Percentiles rank a stretch among this genome's conserved stretches.
Evolutionary conservation across 2,888 invertebrate species (phyloP).

Genomic region (Drosophila mulleri): DNA sequence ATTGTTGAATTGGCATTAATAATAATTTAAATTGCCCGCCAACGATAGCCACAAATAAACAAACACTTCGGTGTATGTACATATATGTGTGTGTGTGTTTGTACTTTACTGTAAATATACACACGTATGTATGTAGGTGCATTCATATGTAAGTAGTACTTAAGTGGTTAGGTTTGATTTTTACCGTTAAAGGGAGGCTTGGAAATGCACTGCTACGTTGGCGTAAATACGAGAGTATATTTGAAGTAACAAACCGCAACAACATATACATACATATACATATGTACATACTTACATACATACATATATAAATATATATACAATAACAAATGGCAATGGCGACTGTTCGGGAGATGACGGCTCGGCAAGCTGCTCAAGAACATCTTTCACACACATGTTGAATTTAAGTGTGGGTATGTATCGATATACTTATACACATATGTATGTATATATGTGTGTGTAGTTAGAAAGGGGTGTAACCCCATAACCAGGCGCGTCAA

Average conservation of each 20-base stretch:
- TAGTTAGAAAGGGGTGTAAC: slow-evolving; percentile 10
- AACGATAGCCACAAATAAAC: slow-evolving; percentile 52
- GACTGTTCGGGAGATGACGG: slow-evolving; percentile 42
- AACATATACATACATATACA: not conserved
- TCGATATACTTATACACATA: not conserved
- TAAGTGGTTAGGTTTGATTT: slow-evolving; percentile 59
- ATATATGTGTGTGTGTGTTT: not conserved
- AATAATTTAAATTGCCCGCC: slow-evolving; percentile 61
- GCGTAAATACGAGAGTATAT: slow-evolving; percentile 27
- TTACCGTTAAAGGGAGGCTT: slow-evolving; percentile 10
- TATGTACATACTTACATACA: not conserved
- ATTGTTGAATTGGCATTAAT: slow-evolving; percentile 72
- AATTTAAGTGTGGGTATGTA: slow-evolving; percentile 9
- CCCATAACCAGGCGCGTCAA: slow-evolving; percentile 54
- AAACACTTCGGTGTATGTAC: slow-evolving; percentile 20
- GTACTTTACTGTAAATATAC: slow-evolving; percentile 16
- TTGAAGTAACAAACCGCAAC: slow-evolving; percentile 51
- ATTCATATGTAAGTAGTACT: slow-evolving; percentile 25
- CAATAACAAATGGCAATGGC: slow-evolving; percentile 45
- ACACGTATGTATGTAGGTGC: not conserved
- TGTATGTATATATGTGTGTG: no score
- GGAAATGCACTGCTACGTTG: slow-evolving; percentile 40
- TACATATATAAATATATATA: slow-evolving; percentile 2
- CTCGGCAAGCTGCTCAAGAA: slow-evolving; percentile 35
- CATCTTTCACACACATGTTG: slow-evolving; percentile 63